Evolutionary conservation across 92 coral and sea anemone species (phyloP), one percentile per base, ranked within the genome.

Genomic region (Umimayanthus chanpuru): DNA sequence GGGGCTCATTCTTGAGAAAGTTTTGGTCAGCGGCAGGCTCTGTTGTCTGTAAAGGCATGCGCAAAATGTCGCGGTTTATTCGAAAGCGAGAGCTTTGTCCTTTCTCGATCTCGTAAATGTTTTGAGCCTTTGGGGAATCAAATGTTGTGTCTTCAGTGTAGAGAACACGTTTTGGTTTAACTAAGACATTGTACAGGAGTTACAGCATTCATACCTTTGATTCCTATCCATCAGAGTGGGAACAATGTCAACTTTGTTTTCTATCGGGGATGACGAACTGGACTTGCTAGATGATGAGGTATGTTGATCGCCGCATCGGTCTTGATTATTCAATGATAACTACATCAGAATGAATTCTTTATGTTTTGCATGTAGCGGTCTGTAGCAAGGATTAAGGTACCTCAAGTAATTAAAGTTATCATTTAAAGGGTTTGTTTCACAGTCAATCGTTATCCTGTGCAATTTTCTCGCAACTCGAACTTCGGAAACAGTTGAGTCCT

Each of bases 201-300:
- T 41, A 58, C 3, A 16, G 50, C 25, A 12, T 32, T 32, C 39
- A 29, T 8, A 14, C 25, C 50, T 41, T 76, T 76, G 23, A 76
- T 44, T 3, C 21, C 29, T n/a, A 6, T 14, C 9, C 80, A 21
- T 10, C 80, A 76, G 18, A 30, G 32, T 8, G 40, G 14, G 43
- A 4, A 88, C 39, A 58, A 94, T 94, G 97, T 90, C 94, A 44
- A 73, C 91, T 39, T 77, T 94, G 89, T 96, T 96, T 91, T 92
- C 98, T 36, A 96, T 96, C 49, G 95, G 92, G 23, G 98, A 96
- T 18, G 95, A 95, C 55, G 98, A 96, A 78, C 84, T 96, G 80
- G 98, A 96, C 68, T 87, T 94, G 41, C 53, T 47, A 3, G 96
- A 96, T 44, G 98, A 96, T 77, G 98, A 96, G 98, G 98, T 94